Base-by-base conservation (phyloP, 2,797 vertebrate genomes). In the Delichon dasypus region DNA sequence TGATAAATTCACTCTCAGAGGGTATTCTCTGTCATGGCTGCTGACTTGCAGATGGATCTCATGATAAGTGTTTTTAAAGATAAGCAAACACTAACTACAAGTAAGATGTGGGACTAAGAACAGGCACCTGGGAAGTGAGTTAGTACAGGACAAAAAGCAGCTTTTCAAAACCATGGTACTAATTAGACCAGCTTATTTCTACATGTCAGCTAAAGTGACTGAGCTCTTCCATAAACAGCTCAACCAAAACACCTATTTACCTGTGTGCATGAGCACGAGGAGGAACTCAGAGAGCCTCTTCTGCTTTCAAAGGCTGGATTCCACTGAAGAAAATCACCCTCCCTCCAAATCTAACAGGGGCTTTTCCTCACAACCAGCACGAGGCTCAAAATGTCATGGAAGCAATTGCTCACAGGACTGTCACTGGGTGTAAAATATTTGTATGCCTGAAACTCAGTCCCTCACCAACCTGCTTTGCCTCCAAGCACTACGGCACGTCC, bases 401-500 rank as follows among this genome's bases (percentile, higher is more conserved):
- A 58, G 40, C 30, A 51, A 29, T 1, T 36, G 34, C 11, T 90
- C 25, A 5, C 1, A 22, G 79, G 7, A 38, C 44, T 77, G 40
- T 25, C 60, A 47, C 20, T 67, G 14, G 68, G 38, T 20, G 34
- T 7, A 32, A 57, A 65, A 55, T 38, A 38, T 27, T 21, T 47
- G 30, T 16, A 19, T 7, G 8, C 53, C 9, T 32, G 60, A 64
- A 76, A 42, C 23, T 34, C 53, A 60, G 20, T 12, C 0, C 0
- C 53, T 44, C 85, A 40, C 82, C 48, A 32, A 7, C 18, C 51
- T 55, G 72, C 55, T 60, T 68, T 79, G 78, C 57, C 61, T 50
- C 55, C 66, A 47, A 27, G 47, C 47, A 7, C n/a, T 17, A 4
- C 0, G 2, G 50, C 80, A 76, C 5, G 8, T 32, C 27, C 0